These are phyloP conservation scores for Lordiphosa mommai DNA, from an alignment of 1,140 invertebrate genomes.

Conservation along the genomic window DNA sequence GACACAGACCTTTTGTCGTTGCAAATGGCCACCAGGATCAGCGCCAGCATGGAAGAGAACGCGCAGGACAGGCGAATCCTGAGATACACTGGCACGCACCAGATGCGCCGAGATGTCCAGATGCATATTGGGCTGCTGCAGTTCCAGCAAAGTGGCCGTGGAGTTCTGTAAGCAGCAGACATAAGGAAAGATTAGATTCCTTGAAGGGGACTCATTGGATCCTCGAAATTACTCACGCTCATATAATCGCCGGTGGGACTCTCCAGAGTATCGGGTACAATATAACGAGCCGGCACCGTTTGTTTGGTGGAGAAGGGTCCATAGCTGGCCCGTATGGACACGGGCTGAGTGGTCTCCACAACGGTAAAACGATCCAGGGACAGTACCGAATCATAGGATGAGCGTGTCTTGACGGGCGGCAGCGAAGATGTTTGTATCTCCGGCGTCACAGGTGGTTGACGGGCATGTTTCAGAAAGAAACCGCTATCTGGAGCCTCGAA, in stretches of 20 bases:
- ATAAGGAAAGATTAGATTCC: neutral
- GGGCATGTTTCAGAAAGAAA: constrained; percentile 91
- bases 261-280: constrained; percentile 89
- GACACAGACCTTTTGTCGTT: constrained; percentile 85
- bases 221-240: constrained; percentile 48
- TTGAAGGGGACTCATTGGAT: neutral
- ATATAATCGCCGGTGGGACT: constrained; percentile 63
- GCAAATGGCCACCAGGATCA: constrained; percentile 83
- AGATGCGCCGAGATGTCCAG: constrained; percentile 94
- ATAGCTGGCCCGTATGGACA: constrained; percentile 92
- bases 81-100: constrained; percentile 89
- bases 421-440: constrained; percentile 72
- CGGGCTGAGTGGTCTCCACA: constrained; percentile 91
- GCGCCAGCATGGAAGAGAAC: constrained; percentile 94
- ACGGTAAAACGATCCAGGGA: constrained; percentile 92
- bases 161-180: constrained; percentile 51
- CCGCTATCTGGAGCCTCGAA: constrained; percentile 94
- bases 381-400: constrained; percentile 82
- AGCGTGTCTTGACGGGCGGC: constrained; percentile 41
- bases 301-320: constrained; percentile 96
- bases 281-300: constrained; percentile 93
- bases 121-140: constrained; percentile 86
- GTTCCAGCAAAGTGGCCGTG: constrained; percentile 80
- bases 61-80: constrained; percentile 91
- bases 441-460: constrained; percentile 82